These are phyloP conservation scores for Nicator chloris DNA, from an alignment of 2,113 vertebrate genomes.

Conservation along the genomic window DNA sequence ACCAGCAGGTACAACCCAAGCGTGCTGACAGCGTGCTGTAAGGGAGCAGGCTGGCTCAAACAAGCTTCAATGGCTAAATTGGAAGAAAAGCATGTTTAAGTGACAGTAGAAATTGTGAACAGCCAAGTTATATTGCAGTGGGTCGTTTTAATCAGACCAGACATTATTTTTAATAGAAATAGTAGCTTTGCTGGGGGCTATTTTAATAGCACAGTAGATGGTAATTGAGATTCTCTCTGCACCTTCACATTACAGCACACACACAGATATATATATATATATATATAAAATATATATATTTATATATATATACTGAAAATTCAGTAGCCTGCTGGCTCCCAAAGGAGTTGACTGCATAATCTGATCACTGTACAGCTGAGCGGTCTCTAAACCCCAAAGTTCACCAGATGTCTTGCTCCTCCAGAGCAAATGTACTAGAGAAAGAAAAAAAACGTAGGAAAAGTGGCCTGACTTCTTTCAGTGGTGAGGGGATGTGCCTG, in stretches of 20 bases:
- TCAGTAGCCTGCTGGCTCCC: not conserved
- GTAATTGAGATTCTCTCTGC: not conserved
- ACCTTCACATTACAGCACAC: not conserved
- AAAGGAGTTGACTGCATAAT: not conserved
- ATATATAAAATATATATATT: too few species aligned
- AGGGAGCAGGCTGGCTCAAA: not conserved
- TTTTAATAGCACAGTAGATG: not conserved
- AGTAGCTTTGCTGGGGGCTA: not conserved
- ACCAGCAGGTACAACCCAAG: accelerated
- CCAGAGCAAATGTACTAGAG: not conserved
- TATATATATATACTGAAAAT: not conserved
- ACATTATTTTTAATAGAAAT: not conserved
- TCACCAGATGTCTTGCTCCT: not conserved
- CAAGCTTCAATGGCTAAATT: not conserved
- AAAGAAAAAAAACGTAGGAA: not conserved
- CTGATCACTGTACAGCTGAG: not conserved
- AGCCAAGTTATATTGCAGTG: not conserved
- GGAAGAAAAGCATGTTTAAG: not conserved
- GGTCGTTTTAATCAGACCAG: not conserved
- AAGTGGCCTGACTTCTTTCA: not conserved
- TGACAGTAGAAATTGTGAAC: not conserved
- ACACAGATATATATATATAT: not conserved
- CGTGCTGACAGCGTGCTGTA: not conserved
- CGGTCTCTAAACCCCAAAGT: not conserved
- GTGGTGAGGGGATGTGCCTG: not conserved